Evolutionary conservation across 2,888 invertebrate species (phyloP).

Genomic region (Acleris holmiana): DNA sequence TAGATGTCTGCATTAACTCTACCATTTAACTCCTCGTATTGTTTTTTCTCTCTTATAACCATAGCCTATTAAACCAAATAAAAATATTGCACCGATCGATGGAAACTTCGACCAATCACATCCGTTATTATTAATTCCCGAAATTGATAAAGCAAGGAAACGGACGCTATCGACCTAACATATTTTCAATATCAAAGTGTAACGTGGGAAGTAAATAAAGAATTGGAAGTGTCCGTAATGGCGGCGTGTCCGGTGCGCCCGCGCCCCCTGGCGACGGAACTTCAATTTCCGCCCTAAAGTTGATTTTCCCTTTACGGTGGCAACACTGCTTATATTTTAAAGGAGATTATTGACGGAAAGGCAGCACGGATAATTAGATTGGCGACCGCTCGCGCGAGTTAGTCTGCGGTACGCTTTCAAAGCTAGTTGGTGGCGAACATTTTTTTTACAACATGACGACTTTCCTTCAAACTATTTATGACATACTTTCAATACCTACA

Average conservation of each 20-base stretch:
- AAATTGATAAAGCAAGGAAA: constrained; percentile 23
- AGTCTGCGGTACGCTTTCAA: neutral
- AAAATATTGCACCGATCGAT: no score
- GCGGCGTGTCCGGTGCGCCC: constrained; percentile 65
- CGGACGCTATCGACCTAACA: constrained; percentile 12
- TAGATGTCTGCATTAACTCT: no score
- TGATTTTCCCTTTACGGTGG: constrained; percentile 67
- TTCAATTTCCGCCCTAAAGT: constrained; percentile 75
- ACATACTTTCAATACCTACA: no score
- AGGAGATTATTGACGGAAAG: constrained; percentile 49
- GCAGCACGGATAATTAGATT: constrained; percentile 31
- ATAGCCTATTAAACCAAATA: no score
- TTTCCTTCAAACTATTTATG: no score
- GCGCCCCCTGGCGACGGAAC: constrained; percentile 69
- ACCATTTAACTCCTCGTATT: no score
- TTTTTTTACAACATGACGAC: no score
- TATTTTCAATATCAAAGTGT: constrained; percentile 47
- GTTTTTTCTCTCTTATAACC: no score
- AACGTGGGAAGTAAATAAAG: constrained; percentile 48
- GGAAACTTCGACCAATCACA: no score
- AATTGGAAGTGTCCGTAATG: constrained; percentile 63
- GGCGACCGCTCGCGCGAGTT: neutral
- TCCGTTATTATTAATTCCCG: constrained; percentile 7
- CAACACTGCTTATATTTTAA: constrained; percentile 49
- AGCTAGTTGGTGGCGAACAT: no score